Evolutionary conservation across 1,140 invertebrate species (phyloP).

Genomic region (Lepidurus arcticus): DNA sequence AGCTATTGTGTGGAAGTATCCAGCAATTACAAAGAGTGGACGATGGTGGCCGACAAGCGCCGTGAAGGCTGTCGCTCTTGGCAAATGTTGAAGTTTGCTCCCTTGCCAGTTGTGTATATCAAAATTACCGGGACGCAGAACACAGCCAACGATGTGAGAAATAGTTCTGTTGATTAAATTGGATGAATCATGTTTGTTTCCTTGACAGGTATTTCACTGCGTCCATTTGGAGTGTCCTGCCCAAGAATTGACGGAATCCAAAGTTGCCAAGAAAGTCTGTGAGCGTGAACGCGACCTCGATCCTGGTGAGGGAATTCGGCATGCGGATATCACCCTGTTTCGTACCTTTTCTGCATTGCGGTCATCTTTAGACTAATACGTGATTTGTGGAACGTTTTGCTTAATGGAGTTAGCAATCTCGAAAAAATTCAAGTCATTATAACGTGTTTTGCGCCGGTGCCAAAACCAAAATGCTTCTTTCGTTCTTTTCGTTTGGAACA

Average conservation of each 20-base stretch:
- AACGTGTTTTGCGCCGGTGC: conserved; percentile 17
- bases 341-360: conserved; percentile 17
- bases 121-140: conserved; percentile 90
- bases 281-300: background rate
- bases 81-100: conserved; percentile 80
- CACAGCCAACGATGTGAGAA: conserved; percentile 85
- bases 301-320: background rate
- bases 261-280: background rate
- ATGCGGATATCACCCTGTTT: background rate
- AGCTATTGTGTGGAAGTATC: conserved; percentile 95
- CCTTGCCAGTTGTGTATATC: conserved; percentile 80
- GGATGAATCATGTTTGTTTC: conserved; percentile 31
- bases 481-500: background rate
- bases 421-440: background rate
- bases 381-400: background rate
- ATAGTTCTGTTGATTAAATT: background rate
- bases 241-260: conserved; percentile 43
- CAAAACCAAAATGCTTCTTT: background rate
- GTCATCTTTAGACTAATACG: background rate
- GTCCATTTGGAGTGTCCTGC: conserved; percentile 96
- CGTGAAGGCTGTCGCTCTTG: conserved; percentile 75
- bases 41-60: conserved; percentile 71
- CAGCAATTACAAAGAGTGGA: conserved; percentile 84
- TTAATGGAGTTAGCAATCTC: background rate
- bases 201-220: conserved; percentile 82